These are phyloP conservation scores for Buteo buteo DNA, from an alignment of 2,113 vertebrate species.

Conservation along the genomic window DNA sequence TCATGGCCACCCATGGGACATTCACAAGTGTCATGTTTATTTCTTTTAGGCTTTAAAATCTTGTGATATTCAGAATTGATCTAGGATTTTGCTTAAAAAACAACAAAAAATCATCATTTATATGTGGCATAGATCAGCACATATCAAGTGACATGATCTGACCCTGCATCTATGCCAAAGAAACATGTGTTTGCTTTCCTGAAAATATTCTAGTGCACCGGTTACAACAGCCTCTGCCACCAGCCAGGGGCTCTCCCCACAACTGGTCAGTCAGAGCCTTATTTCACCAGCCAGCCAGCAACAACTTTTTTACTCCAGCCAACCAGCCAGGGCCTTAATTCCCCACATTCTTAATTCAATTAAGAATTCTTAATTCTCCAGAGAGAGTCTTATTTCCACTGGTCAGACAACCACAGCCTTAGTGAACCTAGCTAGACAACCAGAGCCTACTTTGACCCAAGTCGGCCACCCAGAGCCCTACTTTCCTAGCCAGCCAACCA, in stretches of 20 bases:
- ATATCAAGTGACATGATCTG: neutral
- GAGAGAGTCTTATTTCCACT: too few species aligned
- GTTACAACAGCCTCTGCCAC: neutral
- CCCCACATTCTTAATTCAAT: too few species aligned
- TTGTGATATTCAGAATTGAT: neutral
- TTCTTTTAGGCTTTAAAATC: neutral
- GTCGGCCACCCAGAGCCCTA: too few species aligned
- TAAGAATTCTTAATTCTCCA: too few species aligned
- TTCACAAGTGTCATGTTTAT: neutral
- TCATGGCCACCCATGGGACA: accelerated
- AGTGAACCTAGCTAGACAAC: too few species aligned
- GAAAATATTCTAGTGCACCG: neutral
- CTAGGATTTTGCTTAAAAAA: neutral
- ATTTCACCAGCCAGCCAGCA: neutral
- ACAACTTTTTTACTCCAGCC: neutral
- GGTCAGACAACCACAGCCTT: too few species aligned
- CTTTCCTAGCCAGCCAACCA: too few species aligned
- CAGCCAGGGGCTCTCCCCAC: neutral
- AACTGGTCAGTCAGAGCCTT: neutral
- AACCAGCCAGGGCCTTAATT: too few species aligned
- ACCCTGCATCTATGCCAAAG: neutral
- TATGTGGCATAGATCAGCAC: neutral
- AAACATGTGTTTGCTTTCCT: neutral
- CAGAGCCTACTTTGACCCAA: too few species aligned
- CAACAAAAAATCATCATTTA: neutral